Base-by-base conservation (phyloP, 1,140 invertebrate species). In the Bacillus rossius region DNA sequence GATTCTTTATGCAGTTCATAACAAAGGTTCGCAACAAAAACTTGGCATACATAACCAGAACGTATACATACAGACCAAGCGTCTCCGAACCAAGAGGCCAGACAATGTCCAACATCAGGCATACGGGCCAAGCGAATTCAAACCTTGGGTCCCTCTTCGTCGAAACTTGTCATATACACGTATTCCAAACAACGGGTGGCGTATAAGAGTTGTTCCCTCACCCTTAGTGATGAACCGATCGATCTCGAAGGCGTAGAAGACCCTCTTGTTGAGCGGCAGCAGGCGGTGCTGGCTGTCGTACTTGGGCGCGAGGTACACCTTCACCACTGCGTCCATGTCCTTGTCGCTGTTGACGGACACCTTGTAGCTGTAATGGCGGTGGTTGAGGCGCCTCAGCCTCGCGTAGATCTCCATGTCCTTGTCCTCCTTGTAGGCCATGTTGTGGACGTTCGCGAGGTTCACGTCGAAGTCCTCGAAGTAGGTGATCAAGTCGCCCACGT, bases 231-330 rank as follows among this genome's bases (percentile, higher is more conserved):
- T 64, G 65, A 73, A 79, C 38, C 70, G 71, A 58, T 80, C 82
- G 3, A 90, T 70, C 69, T 85, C 78, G 45, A 87, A 79, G 64
- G 86, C 88, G 65, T 84, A 81, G 59, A 76, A 67, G 59, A 75
- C 75, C 63, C 76, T 77, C 4, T 83, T 71, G 29, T 67, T 64
- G 14, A 81, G 68, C 29, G 77, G 64, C 2, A 79, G 61, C 2
- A 67, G 47, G 41, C 78, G 74, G 13, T 78, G 79, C 57, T 81
- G 72, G 54, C 76, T 74, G 57, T 86, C 80, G 63, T 82, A 82
- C 68, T 85, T 86, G 2, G 86, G 87, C 40, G 84, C 86, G 34
- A 89, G 64, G 77, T 85, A 89, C 17, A 88, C 70, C 43, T 83
- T 81, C 26, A 88, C 72, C 37, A 78, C 70, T 1, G 75, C 82